Evolutionary conservation across 2,888 invertebrate genomes (phyloP).

Genomic region (Parapristionchus giblindavisi): DNA sequence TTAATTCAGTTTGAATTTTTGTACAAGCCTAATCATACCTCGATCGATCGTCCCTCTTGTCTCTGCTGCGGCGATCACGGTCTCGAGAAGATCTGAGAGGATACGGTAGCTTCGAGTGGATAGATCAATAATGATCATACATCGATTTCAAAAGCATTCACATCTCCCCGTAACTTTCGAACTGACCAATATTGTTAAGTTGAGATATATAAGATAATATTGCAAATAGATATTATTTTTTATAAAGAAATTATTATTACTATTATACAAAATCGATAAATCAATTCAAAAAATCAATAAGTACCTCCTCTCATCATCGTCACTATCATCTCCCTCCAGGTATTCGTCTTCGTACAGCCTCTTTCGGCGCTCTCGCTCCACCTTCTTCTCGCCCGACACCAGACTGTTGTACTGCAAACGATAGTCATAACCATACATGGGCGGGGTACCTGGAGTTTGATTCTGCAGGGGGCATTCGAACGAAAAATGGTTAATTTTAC

Average conservation of each 20-base stretch:
- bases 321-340: constrained; percentile 52
- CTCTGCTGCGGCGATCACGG: not conserved
- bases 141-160: not conserved
- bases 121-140: not conserved
- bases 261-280: too few species aligned
- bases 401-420: constrained; percentile 52
- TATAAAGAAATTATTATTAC: not conserved
- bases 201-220: too few species aligned
- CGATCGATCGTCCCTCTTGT: constrained; percentile 8
- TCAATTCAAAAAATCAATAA: too few species aligned
- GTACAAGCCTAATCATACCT: constrained; percentile 13
- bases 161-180: not conserved
- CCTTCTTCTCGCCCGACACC: constrained; percentile 47
- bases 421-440: too few species aligned
- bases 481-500: too few species aligned
- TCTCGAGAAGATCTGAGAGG: constrained; percentile 19
- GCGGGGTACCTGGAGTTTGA: too few species aligned
- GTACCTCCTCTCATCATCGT: constrained; percentile 45
- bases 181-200: too few species aligned
- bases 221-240: not conserved
- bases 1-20: too few species aligned
- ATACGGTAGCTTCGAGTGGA: constrained; percentile 2
- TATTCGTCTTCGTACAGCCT: constrained; percentile 58
- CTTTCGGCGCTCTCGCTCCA: constrained; percentile 43
- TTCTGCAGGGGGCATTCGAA: too few species aligned